Base-by-base conservation (phyloP, 2,888 invertebrate species). In the Dilophus febrilis region DNA sequence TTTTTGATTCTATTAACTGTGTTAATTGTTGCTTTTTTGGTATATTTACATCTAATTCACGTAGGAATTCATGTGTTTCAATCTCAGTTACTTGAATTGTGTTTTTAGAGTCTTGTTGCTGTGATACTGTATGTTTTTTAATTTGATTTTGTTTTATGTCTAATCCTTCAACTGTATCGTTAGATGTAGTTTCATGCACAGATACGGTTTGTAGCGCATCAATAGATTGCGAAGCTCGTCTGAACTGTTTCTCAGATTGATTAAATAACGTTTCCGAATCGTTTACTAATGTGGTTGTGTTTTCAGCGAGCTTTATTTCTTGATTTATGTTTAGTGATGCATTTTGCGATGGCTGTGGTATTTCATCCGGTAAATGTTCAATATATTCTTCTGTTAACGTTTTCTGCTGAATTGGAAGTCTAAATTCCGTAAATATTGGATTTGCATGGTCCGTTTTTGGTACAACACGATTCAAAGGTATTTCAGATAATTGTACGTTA, bases 171-270 rank as follows among this genome's bases (percentile, higher is more conserved):
- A 35, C 27, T 50, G 54, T 58, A 58, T 58, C 52, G 58, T 57
- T 55, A 44, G 47, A 46, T 37, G 50, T 46, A 44, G 46, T 39
- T 18, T 48, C 42, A 41, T 55, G 52, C 50, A 59, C 51, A 42
- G 54, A 53, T 27, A 55, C 52, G 40, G 48, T 50, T 48, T 64
- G 57, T 48, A 56, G 46, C 44, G 53, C 51, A 46, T 59, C 48
- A 48, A 64, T 64, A 48, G 56, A 58, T 55, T 66, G 67, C 49
- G 58, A 51, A 47, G 57, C 51, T 44, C 64, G 64, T 49, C 57
- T 57, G 44, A 60, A 53, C 42, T 55, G 48, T 46, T 61, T 58
- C 40, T 56, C 35, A 7, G 46, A 45, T 22, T 47, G 43, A 39
- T 50, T 46, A 40, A 56, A 48, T 30, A 42, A 40, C 22, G 46